These are phyloP conservation scores for Leptobrachium ailaonicum DNA, from an alignment of 2,113 vertebrate species.

Conservation along the genomic window DNA sequence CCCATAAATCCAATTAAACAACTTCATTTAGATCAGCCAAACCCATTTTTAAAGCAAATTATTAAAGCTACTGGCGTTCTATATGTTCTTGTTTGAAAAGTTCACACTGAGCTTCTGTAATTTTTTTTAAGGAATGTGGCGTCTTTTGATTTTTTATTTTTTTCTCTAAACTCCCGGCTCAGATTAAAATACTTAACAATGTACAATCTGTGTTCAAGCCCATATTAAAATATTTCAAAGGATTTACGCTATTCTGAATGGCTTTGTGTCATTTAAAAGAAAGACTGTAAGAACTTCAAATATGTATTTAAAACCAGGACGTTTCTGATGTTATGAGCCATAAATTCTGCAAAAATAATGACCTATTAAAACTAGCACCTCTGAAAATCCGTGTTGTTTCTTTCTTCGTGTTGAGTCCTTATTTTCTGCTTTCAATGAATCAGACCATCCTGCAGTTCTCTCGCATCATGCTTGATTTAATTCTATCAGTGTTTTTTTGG, in stretches of 20 bases:
- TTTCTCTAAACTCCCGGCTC: constrained; percentile 4
- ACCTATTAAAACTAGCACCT: too few species aligned
- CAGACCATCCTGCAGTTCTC: too few species aligned
- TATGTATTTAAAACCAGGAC: too few species aligned
- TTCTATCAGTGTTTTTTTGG: too few species aligned
- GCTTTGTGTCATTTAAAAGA: too few species aligned
- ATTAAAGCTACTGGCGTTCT: not conserved
- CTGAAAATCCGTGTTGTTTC: too few species aligned
- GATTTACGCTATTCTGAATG: not conserved
- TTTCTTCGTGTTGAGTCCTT: too few species aligned
- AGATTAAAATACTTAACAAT: constrained; percentile 2
- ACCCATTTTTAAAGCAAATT: not conserved
- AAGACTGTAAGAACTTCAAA: too few species aligned
- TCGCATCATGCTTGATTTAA: too few species aligned
- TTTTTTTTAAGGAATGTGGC: constrained; percentile 13
- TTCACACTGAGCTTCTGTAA: constrained; percentile 7
- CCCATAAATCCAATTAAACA: not conserved
- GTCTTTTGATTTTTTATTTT: not conserved
- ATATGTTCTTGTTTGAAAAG: constrained; percentile 8
- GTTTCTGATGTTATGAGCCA: too few species aligned
- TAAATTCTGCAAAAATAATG: too few species aligned
- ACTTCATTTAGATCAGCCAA: not conserved
- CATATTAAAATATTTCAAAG: constrained; percentile 32
- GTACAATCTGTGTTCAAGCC: constrained; percentile 1
- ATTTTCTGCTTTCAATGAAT: too few species aligned